Base-by-base conservation (phyloP, 2,113 vertebrate genomes). In the Benitochromis conjunctus region DNA sequence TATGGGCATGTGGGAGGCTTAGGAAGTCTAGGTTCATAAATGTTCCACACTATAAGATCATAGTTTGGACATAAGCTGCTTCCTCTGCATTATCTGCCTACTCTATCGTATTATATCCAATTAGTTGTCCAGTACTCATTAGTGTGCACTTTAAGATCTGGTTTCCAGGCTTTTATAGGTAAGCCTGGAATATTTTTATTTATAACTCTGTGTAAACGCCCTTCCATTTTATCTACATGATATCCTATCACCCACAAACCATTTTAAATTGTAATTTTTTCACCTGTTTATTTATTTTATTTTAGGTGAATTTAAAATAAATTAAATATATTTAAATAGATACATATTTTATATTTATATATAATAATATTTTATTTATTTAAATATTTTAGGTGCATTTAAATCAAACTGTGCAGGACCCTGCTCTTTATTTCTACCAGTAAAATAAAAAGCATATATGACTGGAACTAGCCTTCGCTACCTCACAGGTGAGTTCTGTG, bases 381-480 rank as follows among this genome's bases (percentile, higher is more conserved):
- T 38, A 64, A 64, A 64, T 64, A 64, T 64, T 21, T 55, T n/a
- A 64, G 1, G 14, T 48, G 14, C 6, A 48, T 29, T 46, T 0
- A 46, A 74, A 74, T 16, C 2, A 74, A 29, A 0, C 14, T 18
- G 41, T 48, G 66, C 29, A 26, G 48, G 21, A 29, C 14, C 4
- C 4, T 29, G 24, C 21, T 48, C 14, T 48, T 74, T 71, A 18
- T 9, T 71, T 26, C 3, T 48, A 19, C 0, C 24, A 11, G 5
- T 71, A 18, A 46, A 71, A 74, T 48, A 46, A 74, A 16, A 46
- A 18, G 46, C 19, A 43, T 43, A 41, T 21, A 43, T 71, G 3
- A 46, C 21, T 46, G 21, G 21, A 18, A 71, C 8, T 38, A 1
- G 24, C 24, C 2, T 69, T 24, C 0, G 0, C 29, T 0, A 5